Evolutionary conservation across 2,888 invertebrate genomes (phyloP).

Genomic region (Monochamus alternatus): DNA sequence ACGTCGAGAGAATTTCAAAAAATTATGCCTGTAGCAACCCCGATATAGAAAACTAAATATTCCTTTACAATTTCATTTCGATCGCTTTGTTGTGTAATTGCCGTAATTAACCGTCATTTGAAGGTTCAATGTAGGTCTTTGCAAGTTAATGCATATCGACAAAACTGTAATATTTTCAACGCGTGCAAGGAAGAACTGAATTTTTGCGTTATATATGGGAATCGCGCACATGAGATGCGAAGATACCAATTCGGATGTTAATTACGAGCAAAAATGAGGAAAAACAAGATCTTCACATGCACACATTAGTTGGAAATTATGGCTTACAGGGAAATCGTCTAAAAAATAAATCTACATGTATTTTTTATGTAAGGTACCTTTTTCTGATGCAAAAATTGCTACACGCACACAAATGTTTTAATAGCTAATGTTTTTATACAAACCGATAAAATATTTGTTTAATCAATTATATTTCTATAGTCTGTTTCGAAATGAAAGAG

Average conservation of each 20-base stretch:
- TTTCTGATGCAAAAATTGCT: too few species aligned
- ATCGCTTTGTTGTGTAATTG: conserved; percentile 2
- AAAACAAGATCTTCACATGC: conserved; percentile 10
- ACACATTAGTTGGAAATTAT: not conserved
- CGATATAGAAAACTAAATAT: too few species aligned
- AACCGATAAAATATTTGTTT: too few species aligned
- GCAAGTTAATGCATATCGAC: conserved; percentile 35
- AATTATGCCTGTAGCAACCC: too few species aligned
- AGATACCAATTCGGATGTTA: conserved; percentile 51
- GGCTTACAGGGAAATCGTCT: too few species aligned
- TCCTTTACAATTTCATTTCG: not conserved
- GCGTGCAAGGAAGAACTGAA: conserved; percentile 51
- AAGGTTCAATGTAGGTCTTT: conserved; percentile 8
- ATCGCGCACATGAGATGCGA: conserved; percentile 59
- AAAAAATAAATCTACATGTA: too few species aligned
- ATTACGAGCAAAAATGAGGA: conserved; percentile 43
- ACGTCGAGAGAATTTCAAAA: too few species aligned
- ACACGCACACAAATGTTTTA: too few species aligned
- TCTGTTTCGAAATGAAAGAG: too few species aligned
- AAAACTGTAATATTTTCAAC: conserved; percentile 52
- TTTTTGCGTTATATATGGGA: conserved; percentile 57
- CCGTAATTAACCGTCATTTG: not conserved
- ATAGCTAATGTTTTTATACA: too few species aligned
- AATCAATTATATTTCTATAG: too few species aligned
- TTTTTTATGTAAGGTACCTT: too few species aligned